Base-by-base conservation (phyloP, 2,113 vertebrate species). In the Panthera leo region DNA sequence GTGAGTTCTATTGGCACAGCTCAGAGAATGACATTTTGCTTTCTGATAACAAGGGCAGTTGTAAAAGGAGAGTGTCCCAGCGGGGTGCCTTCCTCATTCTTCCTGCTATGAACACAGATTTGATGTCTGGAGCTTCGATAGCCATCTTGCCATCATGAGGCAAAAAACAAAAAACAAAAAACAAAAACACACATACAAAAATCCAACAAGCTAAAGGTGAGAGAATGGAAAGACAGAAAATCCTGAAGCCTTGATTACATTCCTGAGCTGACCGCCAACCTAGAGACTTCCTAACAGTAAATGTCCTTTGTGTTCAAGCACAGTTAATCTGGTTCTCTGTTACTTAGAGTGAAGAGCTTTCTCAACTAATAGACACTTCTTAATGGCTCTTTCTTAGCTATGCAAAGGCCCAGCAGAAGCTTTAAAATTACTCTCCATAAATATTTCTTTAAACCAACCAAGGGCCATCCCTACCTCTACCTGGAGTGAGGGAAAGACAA, bases 331-430 rank as follows among this genome's bases (percentile, higher is more conserved):
- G 82, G 82, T 85, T 93, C 73, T 95, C 94, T 84, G 63, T 95
- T 96, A 96, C 89, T 92, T 94, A 97, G 79, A 95, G 95, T 91
- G 97, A 96, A 97, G 97, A 98, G 95, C 97, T 97, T 96, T 97
- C 90, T 94, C 96, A 63, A 87, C 95, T 61, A 95, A 89, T 53
- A 85, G 78, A 68, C 84, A 83, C 68, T 0, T 75, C 84, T 79
- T 97, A 97, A 97, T 75, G 87, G 97, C 91, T 97, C 89, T 96
- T 89, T 97, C 88, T 91, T 85, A 94, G 80, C 89, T 53, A 86
- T 89, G 89, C 83, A 92, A 85, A 97, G 90, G 79, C 73, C 96
- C 92, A 79, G 61, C n/a, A 97, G 83, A 97, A 89, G 84, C 92
- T 97, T 55, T 68, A 84, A 92, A 97, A 97, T 89, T 48, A 89